phyloP scores from a whole-genome alignment of 2,797 vertebrate genomes.

The Melanotaenia boesemani region DNA sequence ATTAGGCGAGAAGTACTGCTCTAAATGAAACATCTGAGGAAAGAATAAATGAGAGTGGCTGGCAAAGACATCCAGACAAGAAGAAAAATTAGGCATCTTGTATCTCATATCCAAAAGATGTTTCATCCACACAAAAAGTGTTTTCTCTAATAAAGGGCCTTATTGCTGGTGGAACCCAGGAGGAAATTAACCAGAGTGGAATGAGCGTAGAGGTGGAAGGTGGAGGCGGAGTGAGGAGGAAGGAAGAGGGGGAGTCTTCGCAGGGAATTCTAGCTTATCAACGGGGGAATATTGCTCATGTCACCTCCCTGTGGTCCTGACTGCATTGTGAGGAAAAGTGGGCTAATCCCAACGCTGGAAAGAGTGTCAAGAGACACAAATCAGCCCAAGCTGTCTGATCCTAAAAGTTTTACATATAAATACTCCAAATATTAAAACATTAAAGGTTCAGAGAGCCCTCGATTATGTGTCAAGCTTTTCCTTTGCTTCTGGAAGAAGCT shows the following conservation, averaged over 20 bases:
- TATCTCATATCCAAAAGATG: slow-evolving; percentile 42
- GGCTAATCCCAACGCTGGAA: slow-evolving; percentile 53
- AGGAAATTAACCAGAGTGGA: slow-evolving; percentile 44
- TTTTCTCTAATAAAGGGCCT: slow-evolving; percentile 41
- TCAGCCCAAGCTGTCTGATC: slow-evolving; percentile 16
- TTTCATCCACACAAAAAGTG: slow-evolving; percentile 40
- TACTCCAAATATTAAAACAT: slow-evolving; percentile 1
- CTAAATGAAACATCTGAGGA: slow-evolving; percentile 27
- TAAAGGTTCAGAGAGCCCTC: not conserved
- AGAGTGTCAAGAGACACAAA: slow-evolving; percentile 28
- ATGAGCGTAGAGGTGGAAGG: not conserved
- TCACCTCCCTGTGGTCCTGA: slow-evolving; percentile 63
- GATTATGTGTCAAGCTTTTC: too few relatives aligned
- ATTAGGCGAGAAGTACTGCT: slow-evolving; percentile 18
- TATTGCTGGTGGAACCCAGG: slow-evolving; percentile 13
- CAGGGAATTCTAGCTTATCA: not conserved
- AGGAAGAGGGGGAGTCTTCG: not conserved
- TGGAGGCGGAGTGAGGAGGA: not conserved
- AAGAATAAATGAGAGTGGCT: not conserved
- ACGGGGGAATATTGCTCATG: slow-evolving; percentile 42
- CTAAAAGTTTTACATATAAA: slow-evolving; percentile 27
- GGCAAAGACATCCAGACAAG: too few relatives aligned
- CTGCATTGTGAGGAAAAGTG: slow-evolving; percentile 41
- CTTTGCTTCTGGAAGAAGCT: too few relatives aligned
- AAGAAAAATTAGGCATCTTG: slow-evolving; percentile 42